These are phyloP conservation scores for Enteromius thamalakanensis DNA, from an alignment of 2,797 vertebrate species.

Conservation along the genomic window DNA sequence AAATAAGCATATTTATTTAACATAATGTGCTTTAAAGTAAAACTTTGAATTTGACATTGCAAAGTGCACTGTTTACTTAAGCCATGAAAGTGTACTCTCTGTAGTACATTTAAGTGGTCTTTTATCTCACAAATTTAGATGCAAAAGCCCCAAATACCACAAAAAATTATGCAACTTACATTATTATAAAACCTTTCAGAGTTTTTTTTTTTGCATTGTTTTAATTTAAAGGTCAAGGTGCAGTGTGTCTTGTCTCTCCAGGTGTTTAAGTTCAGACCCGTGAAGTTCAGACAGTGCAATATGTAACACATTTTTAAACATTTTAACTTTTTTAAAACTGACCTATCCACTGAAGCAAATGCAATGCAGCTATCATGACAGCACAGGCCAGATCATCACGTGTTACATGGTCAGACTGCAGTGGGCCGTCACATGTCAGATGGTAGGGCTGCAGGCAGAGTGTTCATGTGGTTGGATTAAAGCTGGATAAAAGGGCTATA, in stretches of 20 bases:
- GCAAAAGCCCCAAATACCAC: too few species aligned
- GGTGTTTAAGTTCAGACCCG: conserved; percentile 9
- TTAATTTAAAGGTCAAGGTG: background rate
- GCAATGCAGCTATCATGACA: conserved; percentile 21
- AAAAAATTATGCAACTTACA: too few species aligned
- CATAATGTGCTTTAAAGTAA: too few species aligned
- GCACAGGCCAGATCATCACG: background rate
- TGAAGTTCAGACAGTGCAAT: conserved; percentile 53
- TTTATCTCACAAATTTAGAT: too few species aligned
- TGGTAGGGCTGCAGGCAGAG: conserved; percentile 35
- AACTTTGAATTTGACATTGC: too few species aligned
- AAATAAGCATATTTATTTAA: too few species aligned
- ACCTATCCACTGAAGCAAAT: conserved; percentile 6
- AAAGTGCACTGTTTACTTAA: too few species aligned
- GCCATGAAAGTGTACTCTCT: too few species aligned
- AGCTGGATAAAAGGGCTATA: conserved; percentile 53
- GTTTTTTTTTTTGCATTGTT: background rate
- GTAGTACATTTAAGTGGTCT: too few species aligned
- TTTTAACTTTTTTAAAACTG: conserved; percentile 44
- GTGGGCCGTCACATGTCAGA: conserved; percentile 1
- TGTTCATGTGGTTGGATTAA: conserved; percentile 55
- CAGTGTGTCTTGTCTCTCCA: conserved; percentile 32
- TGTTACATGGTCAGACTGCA: conserved; percentile 24
- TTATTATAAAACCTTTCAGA: background rate
- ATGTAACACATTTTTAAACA: conserved; percentile 50